Percentiles rank a stretch among this genome's conserved stretches.
phyloP scores from a whole-genome alignment of 1,140 invertebrate species.

The Pygmarrhopalites habei region DNA sequence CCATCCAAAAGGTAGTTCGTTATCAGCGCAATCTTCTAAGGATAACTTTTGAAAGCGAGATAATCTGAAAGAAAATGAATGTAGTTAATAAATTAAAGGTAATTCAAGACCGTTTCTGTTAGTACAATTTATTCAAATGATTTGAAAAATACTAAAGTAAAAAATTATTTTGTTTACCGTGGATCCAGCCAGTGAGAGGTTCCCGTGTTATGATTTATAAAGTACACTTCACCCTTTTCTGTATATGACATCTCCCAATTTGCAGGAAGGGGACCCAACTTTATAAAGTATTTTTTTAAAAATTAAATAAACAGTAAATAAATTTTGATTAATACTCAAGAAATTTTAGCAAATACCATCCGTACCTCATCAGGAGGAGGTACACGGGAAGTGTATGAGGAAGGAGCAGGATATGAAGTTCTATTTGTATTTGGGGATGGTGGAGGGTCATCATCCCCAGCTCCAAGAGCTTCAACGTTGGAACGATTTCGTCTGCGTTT shows the following conservation, averaged over 20 bases:
- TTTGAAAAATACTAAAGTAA: no score
- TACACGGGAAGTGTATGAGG: conserved; percentile 16
- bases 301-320: no score
- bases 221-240: conserved; percentile 92
- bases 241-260: conserved; percentile 98
- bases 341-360: no score
- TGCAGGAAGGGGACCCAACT: conserved; percentile 78
- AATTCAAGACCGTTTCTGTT: no score
- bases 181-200: conserved; percentile 95
- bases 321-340: no score
- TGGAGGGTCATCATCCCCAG: conserved; percentile 35
- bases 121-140: no score
- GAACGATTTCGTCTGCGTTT: conserved; percentile 53
- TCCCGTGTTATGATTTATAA: conserved; percentile 91
- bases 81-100: no score
- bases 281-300: no score
- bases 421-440: conserved; percentile 22
- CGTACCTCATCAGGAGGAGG: conserved; percentile 51
- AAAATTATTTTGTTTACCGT: no score
- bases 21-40: conserved; percentile 83
- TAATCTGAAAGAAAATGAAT: neutral
- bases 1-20: conserved; percentile 96
- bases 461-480: conserved; percentile 48
- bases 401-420: conserved; percentile 12
- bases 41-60: conserved; percentile 85